Base-by-base conservation (phyloP, 2,113 vertebrate genomes). In the Siniperca chuatsi region DNA sequence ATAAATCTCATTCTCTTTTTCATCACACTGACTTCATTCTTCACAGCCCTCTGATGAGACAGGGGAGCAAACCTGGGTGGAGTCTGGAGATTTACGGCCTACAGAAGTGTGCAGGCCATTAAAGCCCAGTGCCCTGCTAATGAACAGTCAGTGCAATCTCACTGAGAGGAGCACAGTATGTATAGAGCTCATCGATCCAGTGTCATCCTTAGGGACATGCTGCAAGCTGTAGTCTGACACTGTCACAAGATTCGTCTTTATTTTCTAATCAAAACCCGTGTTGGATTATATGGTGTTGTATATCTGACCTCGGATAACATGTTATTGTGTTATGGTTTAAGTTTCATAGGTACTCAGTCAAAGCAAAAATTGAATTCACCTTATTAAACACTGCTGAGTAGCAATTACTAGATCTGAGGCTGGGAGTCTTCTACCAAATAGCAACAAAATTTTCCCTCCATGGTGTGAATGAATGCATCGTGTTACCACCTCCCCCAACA, bases 1-100 rank as follows among this genome's bases (percentile, higher is more conserved):
- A 93, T 93, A 90, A 92, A 93, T 94, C 90, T 89, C 52, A 69
- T 79, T 83, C 78, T 82, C 57, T 88, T 93, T 94, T 93, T 93
- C 91, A 94, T 94, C 91, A 92, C 71, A 57, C 85, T 78, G 79
- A 84, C 90, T 88, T 86, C 89, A 92, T 92, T 92, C 89, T 91
- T 92, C 89, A 91, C 67, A 25, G 75, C 40, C 35, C 83, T 92
- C 90, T 90, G 85, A 93, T 91, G 92, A 92, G 93, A 93, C 90
- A 83, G 87, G 76, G 82, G 71, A 90, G 88, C 89, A 90, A 93
- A 92, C 78, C 85, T 79, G 86, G 84, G 90, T 80, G 84, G 84
- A 90, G 92, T 65, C 52, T 68, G 75, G 81, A 88, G 92, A 94
- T 94, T 93, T 87, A 93, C 81, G 67, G 84, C 72, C 37, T 66